phyloP scores from a whole-genome alignment of 2,888 invertebrate genomes.

The Xanthorhoe designata region DNA sequence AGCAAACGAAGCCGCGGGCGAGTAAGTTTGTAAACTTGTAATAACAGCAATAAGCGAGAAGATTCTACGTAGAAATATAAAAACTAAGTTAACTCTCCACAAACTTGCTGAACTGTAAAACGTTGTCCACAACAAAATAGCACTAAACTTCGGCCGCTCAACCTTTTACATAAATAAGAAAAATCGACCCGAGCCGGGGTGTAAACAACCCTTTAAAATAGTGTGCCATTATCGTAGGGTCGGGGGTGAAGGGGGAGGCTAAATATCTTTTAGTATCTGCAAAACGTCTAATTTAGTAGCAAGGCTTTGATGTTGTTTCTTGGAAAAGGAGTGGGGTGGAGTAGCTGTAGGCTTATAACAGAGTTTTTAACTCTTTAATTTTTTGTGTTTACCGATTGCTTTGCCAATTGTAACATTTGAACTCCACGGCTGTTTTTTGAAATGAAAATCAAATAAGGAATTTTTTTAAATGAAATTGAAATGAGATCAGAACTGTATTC shows the following conservation, averaged over 20 bases:
- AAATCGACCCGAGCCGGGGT: constrained; percentile 48
- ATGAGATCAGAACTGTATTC: too few species aligned
- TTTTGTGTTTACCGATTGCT: too few species aligned
- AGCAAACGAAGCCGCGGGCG: too few species aligned
- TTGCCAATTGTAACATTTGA: too few species aligned
- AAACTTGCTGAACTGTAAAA: constrained; percentile 19
- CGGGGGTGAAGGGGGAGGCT: constrained; percentile 56
- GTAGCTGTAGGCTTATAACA: constrained; percentile 32
- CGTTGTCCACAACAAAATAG: constrained; percentile 25
- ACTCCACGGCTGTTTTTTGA: too few species aligned
- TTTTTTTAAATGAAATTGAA: too few species aligned
- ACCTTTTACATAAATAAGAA: constrained; percentile 46
- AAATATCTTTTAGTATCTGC: constrained; percentile 82
- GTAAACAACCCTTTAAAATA: constrained; percentile 81
- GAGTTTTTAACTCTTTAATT: neutral
- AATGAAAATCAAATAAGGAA: too few species aligned
- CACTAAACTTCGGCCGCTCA: constrained; percentile 34
- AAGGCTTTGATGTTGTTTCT: constrained; percentile 72
- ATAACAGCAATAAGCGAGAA: neutral
- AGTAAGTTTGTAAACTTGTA: neutral
- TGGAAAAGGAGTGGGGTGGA: constrained; percentile 48
- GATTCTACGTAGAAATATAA: neutral
- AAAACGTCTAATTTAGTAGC: constrained; percentile 79
- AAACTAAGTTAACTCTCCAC: constrained; percentile 4
- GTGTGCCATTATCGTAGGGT: constrained; percentile 61